phyloP scores from a whole-genome alignment of 2,113 vertebrate species.

The Tamias sibiricus region DNA sequence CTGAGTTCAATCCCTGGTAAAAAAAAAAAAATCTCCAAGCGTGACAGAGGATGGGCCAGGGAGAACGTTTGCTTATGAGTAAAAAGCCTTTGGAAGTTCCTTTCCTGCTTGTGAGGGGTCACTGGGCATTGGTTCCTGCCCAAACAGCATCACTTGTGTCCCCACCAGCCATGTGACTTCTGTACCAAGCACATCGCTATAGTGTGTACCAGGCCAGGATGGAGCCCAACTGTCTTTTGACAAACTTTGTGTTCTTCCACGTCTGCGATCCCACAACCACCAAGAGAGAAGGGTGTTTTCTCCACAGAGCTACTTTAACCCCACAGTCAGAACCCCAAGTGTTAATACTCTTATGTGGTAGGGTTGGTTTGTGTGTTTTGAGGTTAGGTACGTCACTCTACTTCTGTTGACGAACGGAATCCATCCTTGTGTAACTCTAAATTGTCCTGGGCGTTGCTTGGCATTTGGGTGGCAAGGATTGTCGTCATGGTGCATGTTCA shows the following conservation, averaged over 20 bases:
- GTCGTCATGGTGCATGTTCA: background rate
- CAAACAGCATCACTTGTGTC: background rate
- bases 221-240: rapidly evolving
- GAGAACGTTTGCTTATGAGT: rapidly evolving
- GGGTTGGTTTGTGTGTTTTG: background rate
- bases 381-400: background rate
- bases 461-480: background rate
- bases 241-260: background rate
- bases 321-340: background rate
- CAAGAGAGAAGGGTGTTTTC: background rate
- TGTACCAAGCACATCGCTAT: rapidly evolving
- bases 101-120: background rate
- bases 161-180: background rate
- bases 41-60: background rate
- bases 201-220: background rate
- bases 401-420: background rate
- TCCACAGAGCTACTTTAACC: background rate
- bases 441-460: background rate
- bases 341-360: background rate
- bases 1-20: too few relatives aligned
- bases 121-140: background rate
- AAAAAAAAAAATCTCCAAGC: too few relatives aligned
- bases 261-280: background rate
- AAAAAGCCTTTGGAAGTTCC: background rate
- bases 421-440: background rate